phyloP scores from a whole-genome alignment of 2,113 vertebrate species.

The Hippocampus abdominalis region DNA sequence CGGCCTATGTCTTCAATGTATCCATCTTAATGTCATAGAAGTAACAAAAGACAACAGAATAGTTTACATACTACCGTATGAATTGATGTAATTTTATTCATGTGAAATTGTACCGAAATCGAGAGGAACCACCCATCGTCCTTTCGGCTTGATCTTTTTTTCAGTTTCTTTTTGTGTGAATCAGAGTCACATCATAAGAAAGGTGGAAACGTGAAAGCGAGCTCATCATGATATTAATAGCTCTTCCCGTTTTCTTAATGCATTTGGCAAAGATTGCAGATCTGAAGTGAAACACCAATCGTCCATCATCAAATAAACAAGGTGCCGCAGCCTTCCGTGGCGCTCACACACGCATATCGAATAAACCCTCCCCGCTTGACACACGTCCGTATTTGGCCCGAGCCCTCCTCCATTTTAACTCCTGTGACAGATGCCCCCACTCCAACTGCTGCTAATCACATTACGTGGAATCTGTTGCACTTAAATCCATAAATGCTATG shows the following conservation, averaged over 20 bases:
- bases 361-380: background rate
- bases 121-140: constrained; percentile 43
- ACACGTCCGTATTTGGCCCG: constrained; percentile 24
- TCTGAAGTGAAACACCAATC: constrained; percentile 20
- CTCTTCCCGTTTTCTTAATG: background rate
- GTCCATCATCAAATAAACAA: constrained; percentile 49
- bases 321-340: constrained; percentile 22
- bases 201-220: background rate
- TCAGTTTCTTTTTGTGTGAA: constrained; percentile 17
- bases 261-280: background rate
- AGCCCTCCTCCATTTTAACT: constrained; percentile 51
- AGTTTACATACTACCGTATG: background rate
- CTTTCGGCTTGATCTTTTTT: constrained; percentile 23
- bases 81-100: background rate
- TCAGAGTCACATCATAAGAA: constrained; percentile 22
- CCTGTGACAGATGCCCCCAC: constrained; percentile 62
- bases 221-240: background rate
- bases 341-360: constrained; percentile 18
- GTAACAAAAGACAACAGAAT: constrained; percentile 1
- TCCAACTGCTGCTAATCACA: constrained; percentile 69
- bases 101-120: constrained; percentile 13
- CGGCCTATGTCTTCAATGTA: constrained; percentile 28
- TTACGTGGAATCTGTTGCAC: constrained; percentile 71
- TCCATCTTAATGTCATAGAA: constrained; percentile 14
- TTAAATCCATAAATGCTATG: constrained; percentile 76